phyloP scores from a whole-genome alignment of 2,113 vertebrate species.

The Pituophis catenifer region DNA sequence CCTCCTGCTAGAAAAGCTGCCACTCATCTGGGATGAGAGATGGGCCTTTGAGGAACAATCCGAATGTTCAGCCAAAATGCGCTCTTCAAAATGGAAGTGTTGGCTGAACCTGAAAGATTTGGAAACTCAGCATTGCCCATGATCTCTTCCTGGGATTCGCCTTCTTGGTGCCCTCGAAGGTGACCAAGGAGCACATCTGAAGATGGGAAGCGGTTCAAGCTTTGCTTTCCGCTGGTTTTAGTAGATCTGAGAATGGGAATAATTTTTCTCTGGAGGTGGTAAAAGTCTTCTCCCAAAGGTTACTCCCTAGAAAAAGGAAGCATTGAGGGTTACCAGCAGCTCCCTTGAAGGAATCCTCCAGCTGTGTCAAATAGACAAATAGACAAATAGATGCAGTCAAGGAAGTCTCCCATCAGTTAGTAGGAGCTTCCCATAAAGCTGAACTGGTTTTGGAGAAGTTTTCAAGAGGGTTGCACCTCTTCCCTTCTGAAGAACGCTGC shows the following conservation, averaged over 20 bases:
- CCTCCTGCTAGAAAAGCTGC: constrained; percentile 14
- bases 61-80: neutral
- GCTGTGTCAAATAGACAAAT: neutral
- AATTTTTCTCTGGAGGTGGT: neutral
- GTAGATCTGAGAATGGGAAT: neutral
- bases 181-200: neutral
- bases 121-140: neutral
- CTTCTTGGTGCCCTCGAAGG: neutral
- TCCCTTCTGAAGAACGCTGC: neutral
- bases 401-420: neutral
- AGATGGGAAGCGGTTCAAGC: neutral
- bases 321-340: neutral
- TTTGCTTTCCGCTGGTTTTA: neutral
- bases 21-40: neutral
- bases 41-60: neutral
- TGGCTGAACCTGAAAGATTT: neutral
- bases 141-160: neutral
- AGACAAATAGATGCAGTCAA: neutral
- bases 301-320: neutral
- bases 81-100: neutral
- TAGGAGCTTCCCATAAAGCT: neutral
- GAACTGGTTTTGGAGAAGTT: neutral
- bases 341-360: neutral
- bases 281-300: neutral
- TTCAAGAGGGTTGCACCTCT: neutral